Evolutionary conservation across 2,113 vertebrate genomes (phyloP).

Genomic region (Stercorarius parasiticus): DNA sequence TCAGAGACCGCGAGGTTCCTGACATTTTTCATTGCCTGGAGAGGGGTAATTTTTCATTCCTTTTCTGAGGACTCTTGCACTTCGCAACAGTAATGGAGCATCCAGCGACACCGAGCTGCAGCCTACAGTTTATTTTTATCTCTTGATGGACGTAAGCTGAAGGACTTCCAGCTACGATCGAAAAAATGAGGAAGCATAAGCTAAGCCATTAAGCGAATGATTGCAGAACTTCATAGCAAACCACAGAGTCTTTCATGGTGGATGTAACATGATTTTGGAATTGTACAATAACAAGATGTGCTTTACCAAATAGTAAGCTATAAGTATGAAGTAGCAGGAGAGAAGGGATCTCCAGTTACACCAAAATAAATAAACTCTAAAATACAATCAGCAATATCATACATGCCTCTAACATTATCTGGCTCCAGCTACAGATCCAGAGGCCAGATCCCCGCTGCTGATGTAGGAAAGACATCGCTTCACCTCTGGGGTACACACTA

Average conservation of each 20-base stretch:
- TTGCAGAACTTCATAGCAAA: background rate
- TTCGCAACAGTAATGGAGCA: background rate
- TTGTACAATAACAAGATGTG: background rate
- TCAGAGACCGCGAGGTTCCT: background rate
- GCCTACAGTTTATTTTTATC: conserved; percentile 18
- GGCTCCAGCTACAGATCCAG: background rate
- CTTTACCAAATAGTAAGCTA: background rate
- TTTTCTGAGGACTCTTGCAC: conserved; percentile 13
- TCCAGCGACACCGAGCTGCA: background rate
- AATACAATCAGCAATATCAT: background rate
- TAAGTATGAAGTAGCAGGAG: background rate
- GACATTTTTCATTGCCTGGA: conserved; percentile 36
- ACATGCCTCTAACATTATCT: background rate
- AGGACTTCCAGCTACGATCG: background rate
- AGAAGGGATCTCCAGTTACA: background rate
- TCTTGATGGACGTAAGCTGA: background rate
- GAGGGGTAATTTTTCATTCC: conserved; percentile 53
- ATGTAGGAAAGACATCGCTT: background rate
- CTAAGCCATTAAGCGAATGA: background rate
- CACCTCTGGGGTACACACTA: background rate
- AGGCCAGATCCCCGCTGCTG: background rate
- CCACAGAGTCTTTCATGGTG: background rate
- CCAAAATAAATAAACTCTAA: background rate
- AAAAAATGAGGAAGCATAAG: background rate
- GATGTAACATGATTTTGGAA: background rate